Conservation (phyloP, 2,113 vertebrate species). For the Paedocypris sp. region DNA sequence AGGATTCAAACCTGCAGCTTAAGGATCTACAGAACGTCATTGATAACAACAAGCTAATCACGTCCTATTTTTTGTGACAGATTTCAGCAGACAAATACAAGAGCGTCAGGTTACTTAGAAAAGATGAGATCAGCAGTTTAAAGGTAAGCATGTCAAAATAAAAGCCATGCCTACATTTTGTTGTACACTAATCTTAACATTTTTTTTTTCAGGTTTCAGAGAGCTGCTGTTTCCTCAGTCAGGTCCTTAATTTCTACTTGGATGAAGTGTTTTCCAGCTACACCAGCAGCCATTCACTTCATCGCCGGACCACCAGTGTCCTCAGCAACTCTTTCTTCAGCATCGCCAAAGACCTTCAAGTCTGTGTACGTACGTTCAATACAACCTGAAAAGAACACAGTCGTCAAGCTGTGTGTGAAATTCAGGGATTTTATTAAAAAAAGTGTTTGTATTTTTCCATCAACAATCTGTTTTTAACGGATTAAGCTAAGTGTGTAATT, state of each 20-base stretch:
- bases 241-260: conserved; percentile 75
- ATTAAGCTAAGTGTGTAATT: background rate
- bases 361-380: conserved; percentile 64
- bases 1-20: too few relatives aligned
- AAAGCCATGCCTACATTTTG: too few relatives aligned
- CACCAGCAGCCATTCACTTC: conserved; percentile 36
- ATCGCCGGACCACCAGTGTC: conserved; percentile 56
- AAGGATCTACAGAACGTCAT: too few relatives aligned
- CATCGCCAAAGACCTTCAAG: conserved; percentile 60
- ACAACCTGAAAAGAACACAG: background rate
- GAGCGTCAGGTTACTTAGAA: conserved; percentile 46
- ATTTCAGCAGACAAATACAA: conserved; percentile 45
- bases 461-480: background rate
- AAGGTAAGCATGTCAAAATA: conserved; percentile 40
- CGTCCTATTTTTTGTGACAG: conserved; percentile 37
- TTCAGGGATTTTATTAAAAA: too few relatives aligned
- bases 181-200: background rate
- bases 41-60: background rate
- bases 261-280: conserved; percentile 78
- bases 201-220: conserved; percentile 57
- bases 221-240: conserved; percentile 71
- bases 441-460: too few relatives aligned
- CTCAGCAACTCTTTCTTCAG: conserved; percentile 72
- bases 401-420: too few relatives aligned
- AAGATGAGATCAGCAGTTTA: conserved; percentile 37